Evolutionary conservation across 2,888 invertebrate genomes (phyloP), one percentile per base, ranked within the genome.

Genomic region (Eudasyphora cyanicolor): DNA sequence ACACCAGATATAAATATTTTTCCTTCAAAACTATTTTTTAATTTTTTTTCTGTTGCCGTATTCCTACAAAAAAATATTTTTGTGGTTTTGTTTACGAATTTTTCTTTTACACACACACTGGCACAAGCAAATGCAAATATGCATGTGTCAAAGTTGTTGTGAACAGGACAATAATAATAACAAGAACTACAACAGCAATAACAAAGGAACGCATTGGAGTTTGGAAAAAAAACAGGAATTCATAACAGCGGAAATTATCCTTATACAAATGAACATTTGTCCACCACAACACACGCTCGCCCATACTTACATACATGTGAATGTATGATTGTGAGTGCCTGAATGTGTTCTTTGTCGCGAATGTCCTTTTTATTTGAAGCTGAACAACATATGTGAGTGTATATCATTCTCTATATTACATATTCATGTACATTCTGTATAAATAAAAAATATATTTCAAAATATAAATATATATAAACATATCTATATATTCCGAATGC

Each of bases 81-180:
- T 80, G 76, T 54, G 79, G 79, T 77, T 74, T 79, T 76, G 35
- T 69, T 74, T 79, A 69, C 74, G 73, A 79, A 76, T 82, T 78
- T 75, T 74, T 76, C 67, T 49, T 27, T 27, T 10, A 29, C 14
- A 60, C 60, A 57, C 19, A 8, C 54, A 54, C 21, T 69, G 42
- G 12, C 42, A 60, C 49, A 35, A 45, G 69, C 24, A 57, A 51
- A 45, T 21, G 35, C 10, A 62, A 38, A 42, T 38, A 24, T 51
- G 27, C 29, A 42, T 79, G 19, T 62, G 62, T 19, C 42, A 62
- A 19, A 35, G 19, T 51, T 42, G 24, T 42, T 60, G 38, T 17
- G 17, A 35, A 24, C 19, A 67, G 38, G 71, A 64, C 80, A 80
- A 71, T 45, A 67, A 32, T 29, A 54, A 67, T 35, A 75, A 21